phyloP scores from a whole-genome alignment of 2,888 invertebrate genomes.

The Lycocerus yunnanus region DNA sequence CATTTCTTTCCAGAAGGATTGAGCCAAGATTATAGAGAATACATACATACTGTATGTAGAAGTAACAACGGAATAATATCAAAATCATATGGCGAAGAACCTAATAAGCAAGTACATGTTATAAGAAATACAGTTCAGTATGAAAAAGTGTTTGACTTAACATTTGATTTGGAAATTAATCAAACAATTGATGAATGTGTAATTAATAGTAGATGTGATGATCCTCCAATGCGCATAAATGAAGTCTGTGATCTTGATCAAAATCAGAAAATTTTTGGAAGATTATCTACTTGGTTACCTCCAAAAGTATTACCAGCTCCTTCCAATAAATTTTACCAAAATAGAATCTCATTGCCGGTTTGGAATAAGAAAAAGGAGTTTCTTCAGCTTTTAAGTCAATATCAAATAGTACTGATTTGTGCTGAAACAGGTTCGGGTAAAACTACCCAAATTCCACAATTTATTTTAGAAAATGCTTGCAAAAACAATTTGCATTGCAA shows the following conservation, averaged over 20 bases:
- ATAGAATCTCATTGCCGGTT: constrained; percentile 72
- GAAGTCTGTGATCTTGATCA: not conserved
- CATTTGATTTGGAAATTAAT: constrained; percentile 5
- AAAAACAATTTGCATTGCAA: constrained; percentile 68
- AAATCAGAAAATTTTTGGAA: constrained; percentile 18
- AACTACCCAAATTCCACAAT: constrained; percentile 95
- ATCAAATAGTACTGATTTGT: constrained; percentile 75
- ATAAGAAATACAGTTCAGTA: not conserved
- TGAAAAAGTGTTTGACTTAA: constrained; percentile 5
- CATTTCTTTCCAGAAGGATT: constrained; percentile 70
- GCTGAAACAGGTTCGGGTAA: constrained; percentile 94
- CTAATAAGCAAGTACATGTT: constrained; percentile 34
- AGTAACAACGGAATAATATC: constrained; percentile 72
- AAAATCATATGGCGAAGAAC: constrained; percentile 78
- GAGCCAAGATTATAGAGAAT: constrained; percentile 77
- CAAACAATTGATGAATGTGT: not conserved
- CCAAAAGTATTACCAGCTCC: constrained; percentile 49
- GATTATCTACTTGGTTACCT: constrained; percentile 18
- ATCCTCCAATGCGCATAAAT: not conserved
- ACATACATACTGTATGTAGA: constrained; percentile 74
- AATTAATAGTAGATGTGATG: not conserved
- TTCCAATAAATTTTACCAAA: constrained; percentile 62
- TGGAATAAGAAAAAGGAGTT: constrained; percentile 69
- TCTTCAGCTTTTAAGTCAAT: constrained; percentile 65
- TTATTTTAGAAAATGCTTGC: constrained; percentile 78